A percentile compares a stretch with the other conserved stretches of the same genome.
phyloP scores from a whole-genome alignment of 2,888 invertebrate genomes.

The Elegia similella region DNA sequence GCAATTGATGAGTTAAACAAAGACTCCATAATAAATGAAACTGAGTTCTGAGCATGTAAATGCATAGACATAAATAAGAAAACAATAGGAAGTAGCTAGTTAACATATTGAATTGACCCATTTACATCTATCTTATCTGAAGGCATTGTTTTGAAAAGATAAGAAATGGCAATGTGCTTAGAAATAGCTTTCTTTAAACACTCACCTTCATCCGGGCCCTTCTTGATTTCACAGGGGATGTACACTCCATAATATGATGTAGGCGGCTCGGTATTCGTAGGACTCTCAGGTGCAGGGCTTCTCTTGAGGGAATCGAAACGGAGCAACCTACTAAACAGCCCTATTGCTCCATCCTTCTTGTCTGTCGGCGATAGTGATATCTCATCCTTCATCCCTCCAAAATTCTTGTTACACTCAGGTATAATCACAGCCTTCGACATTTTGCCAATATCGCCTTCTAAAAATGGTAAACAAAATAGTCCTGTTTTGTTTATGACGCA shows the following conservation, averaged over 20 bases:
- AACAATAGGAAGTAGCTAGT: background rate
- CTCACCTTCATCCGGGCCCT: slow-evolving; percentile 76
- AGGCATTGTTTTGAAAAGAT: slow-evolving; percentile 14
- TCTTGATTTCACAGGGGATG: slow-evolving; percentile 77
- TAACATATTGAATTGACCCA: background rate
- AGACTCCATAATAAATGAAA: background rate
- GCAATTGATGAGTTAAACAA: too few relatives aligned
- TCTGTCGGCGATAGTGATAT: slow-evolving; percentile 62
- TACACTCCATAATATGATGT: slow-evolving; percentile 74
- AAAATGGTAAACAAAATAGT: slow-evolving; percentile 68
- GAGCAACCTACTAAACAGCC: slow-evolving; percentile 62
- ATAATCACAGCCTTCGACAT: slow-evolving; percentile 74
- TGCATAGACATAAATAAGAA: background rate
- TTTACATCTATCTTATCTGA: slow-evolving; percentile 10
- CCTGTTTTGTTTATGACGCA: slow-evolving; percentile 75
- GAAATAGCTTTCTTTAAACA: slow-evolving; percentile 2
- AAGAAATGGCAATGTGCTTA: slow-evolving; percentile 15
- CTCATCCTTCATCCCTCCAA: slow-evolving; percentile 64
- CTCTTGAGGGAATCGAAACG: slow-evolving; percentile 64
- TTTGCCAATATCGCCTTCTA: slow-evolving; percentile 37
- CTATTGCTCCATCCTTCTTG: slow-evolving; percentile 65
- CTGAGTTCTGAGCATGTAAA: background rate
- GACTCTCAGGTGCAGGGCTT: slow-evolving; percentile 47
- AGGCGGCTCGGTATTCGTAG: slow-evolving; percentile 53
- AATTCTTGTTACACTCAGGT: slow-evolving; percentile 65